Percentiles rank a stretch among this genome's conserved stretches.
Evolutionary conservation across 2,888 invertebrate genomes (phyloP).

Genomic region (Malacosoma neustria): DNA sequence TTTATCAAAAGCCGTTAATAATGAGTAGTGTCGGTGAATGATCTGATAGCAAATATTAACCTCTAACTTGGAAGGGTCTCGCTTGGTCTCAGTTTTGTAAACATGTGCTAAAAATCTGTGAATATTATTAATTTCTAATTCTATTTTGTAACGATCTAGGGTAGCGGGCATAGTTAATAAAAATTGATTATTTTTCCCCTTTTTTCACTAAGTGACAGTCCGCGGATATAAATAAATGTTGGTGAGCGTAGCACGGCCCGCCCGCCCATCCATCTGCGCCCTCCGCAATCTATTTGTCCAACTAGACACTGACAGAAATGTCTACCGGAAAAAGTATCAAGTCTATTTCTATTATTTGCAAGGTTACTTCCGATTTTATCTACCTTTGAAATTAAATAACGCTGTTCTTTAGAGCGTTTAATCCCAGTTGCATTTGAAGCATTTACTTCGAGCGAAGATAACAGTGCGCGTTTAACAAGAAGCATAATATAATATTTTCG

Average conservation of each 20-base stretch:
- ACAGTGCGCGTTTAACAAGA: too few species aligned
- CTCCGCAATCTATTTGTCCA: slow-evolving; percentile 35
- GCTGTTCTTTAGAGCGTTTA: too few species aligned
- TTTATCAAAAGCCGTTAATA: too few species aligned
- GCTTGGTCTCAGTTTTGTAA: too few species aligned
- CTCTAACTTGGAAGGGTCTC: too few species aligned
- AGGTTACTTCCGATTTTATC: neutral
- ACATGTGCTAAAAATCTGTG: too few species aligned
- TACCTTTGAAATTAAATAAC: neutral
- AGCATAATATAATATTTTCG: too few species aligned
- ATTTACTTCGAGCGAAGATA: too few species aligned
- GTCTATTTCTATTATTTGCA: neutral
- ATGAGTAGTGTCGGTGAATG: too few species aligned
- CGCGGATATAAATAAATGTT: neutral
- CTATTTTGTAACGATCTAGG: neutral
- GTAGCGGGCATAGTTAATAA: neutral
- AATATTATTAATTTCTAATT: too few species aligned
- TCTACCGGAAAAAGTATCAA: neutral
- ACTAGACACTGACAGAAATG: slow-evolving; percentile 23
- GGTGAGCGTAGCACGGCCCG: slow-evolving; percentile 13
- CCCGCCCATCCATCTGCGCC: slow-evolving; percentile 27
- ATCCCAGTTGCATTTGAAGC: too few species aligned
- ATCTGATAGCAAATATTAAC: too few species aligned
- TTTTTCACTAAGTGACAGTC: neutral
- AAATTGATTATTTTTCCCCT: slow-evolving; percentile 1